These are phyloP conservation scores for Halcyon badia DNA, from an alignment of 2,797 vertebrate species.

Conservation along the genomic window DNA sequence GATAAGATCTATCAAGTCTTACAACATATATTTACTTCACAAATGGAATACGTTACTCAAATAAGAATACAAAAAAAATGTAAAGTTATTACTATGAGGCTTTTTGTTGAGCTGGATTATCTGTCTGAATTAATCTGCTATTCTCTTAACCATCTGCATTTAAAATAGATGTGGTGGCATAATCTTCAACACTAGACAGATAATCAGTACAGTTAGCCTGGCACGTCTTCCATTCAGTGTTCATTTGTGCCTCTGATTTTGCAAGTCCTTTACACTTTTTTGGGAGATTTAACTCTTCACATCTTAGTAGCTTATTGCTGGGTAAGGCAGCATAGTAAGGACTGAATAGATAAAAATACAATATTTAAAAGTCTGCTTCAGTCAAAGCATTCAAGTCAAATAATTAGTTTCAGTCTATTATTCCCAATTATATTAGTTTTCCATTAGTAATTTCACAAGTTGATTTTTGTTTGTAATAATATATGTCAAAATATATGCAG, in stretches of 20 bases:
- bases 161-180: not conserved
- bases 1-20: not conserved
- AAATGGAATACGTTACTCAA: not conserved
- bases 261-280: not conserved
- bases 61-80: constrained; percentile 12
- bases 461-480: not conserved
- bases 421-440: not conserved
- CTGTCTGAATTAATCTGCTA: not conserved
- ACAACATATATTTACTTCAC: not conserved
- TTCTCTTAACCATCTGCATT: not conserved
- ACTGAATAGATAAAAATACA: not conserved
- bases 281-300: not conserved
- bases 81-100: not conserved
- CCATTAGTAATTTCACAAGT: not conserved
- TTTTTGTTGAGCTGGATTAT: constrained; percentile 34
- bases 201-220: not conserved
- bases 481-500: not conserved
- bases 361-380: not conserved
- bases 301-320: not conserved
- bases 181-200: not conserved
- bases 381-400: not conserved
- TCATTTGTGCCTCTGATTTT: not conserved
- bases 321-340: not conserved
- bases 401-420: not conserved
- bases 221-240: not conserved